Evolutionary conservation across 2,797 vertebrate species (phyloP).

Genomic region (Australoheros facetus): DNA sequence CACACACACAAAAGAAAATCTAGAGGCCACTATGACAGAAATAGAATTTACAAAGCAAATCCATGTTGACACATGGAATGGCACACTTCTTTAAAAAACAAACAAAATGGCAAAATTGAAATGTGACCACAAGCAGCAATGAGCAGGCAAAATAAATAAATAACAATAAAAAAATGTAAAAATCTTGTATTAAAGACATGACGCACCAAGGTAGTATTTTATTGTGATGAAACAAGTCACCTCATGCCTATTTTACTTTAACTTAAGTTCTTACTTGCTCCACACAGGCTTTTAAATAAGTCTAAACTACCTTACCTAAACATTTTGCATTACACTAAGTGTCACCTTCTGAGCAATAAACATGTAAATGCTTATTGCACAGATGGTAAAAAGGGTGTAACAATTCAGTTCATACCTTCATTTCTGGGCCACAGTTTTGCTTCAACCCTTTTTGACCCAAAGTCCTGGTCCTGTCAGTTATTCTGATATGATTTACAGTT

Average conservation of each 20-base stretch:
- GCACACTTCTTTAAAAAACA: neutral
- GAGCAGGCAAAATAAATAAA: neutral
- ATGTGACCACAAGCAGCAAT: conserved; percentile 13
- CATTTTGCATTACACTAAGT: neutral
- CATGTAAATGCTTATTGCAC: neutral
- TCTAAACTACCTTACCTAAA: neutral
- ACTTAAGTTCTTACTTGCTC: neutral
- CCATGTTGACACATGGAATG: conserved; percentile 10
- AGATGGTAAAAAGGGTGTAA: too few relatives aligned
- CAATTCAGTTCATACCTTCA: neutral
- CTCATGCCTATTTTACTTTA: neutral
- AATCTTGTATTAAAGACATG: neutral
- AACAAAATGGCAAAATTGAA: neutral
- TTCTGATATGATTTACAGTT: neutral
- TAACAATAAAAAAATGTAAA: neutral
- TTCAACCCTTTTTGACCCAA: neutral
- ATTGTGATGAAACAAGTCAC: neutral
- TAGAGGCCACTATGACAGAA: conserved; percentile 11
- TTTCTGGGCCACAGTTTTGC: neutral
- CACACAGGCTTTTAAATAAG: neutral
- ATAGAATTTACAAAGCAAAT: conserved; percentile 1
- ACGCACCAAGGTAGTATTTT: neutral
- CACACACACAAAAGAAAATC: conserved; percentile 22
- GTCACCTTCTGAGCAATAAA: neutral
- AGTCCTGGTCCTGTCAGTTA: neutral